Evolutionary conservation across 2,113 vertebrate species (phyloP).

Genomic region (Calcarius ornatus): DNA sequence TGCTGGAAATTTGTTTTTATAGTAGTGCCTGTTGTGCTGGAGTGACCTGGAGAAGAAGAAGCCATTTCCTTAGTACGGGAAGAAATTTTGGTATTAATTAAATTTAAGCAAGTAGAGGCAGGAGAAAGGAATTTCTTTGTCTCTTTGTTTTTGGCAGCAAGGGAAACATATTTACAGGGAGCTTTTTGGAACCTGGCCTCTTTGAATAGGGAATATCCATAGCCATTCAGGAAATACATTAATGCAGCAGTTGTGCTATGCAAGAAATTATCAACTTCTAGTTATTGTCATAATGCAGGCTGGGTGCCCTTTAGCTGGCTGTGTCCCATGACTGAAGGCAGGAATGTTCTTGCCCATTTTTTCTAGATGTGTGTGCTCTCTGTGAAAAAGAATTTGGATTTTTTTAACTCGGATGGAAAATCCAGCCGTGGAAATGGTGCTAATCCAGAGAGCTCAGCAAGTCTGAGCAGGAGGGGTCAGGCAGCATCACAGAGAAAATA

Average conservation of each 20-base stretch:
- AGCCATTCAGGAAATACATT: not conserved
- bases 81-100: not conserved
- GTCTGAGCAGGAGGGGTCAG: not conserved
- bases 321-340: not conserved
- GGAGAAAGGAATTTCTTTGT: constrained; percentile 7
- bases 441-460: not conserved
- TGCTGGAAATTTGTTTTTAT: not conserved
- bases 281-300: not conserved
- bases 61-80: not conserved
- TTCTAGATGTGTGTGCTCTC: not conserved
- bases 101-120: not conserved
- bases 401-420: not conserved
- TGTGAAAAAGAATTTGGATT: not conserved
- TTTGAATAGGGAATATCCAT: not conserved
- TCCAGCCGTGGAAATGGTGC: not conserved
- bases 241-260: not conserved
- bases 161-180: not conserved
- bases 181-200: not conserved
- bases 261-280: not conserved
- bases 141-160: not conserved
- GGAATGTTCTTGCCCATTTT: not conserved
- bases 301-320: not conserved
- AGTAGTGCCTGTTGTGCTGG: not conserved
- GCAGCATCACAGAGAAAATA: not conserved
- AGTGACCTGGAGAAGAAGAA: not conserved